phyloP scores from a whole-genome alignment of 2,797 vertebrate species.

The Poliocrania exsul region DNA sequence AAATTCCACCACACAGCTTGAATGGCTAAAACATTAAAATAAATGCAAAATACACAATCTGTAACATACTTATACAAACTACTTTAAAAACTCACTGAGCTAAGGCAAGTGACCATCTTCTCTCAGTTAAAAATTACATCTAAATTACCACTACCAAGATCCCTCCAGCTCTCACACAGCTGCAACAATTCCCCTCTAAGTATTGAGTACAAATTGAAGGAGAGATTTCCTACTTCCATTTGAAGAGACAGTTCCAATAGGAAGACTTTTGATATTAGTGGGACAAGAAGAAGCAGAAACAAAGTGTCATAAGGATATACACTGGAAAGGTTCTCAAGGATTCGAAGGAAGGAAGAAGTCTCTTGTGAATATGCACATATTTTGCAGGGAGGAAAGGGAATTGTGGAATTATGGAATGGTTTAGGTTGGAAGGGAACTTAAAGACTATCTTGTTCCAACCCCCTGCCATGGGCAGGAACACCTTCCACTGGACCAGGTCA shows the following conservation, averaged over 20 bases:
- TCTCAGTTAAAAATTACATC: background rate
- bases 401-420: too few species aligned
- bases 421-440: background rate
- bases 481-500: accelerated
- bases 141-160: background rate
- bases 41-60: background rate
- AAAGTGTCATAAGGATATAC: background rate
- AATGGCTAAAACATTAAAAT: background rate
- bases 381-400: background rate
- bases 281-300: background rate
- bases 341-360: background rate
- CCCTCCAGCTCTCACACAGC: background rate
- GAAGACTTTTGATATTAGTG: background rate
- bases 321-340: background rate
- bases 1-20: background rate
- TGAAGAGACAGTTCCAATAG: background rate
- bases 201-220: background rate
- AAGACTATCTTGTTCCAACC: background rate
- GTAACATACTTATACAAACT: background rate
- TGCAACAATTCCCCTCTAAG: background rate
- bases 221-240: background rate
- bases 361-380: accelerated
- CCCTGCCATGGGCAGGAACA: background rate
- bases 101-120: background rate
- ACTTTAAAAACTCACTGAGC: background rate